Evolutionary conservation across 2,113 vertebrate genomes (phyloP), one percentile per base, ranked within the genome.

Genomic region (Myiozetetes cayanensis): DNA sequence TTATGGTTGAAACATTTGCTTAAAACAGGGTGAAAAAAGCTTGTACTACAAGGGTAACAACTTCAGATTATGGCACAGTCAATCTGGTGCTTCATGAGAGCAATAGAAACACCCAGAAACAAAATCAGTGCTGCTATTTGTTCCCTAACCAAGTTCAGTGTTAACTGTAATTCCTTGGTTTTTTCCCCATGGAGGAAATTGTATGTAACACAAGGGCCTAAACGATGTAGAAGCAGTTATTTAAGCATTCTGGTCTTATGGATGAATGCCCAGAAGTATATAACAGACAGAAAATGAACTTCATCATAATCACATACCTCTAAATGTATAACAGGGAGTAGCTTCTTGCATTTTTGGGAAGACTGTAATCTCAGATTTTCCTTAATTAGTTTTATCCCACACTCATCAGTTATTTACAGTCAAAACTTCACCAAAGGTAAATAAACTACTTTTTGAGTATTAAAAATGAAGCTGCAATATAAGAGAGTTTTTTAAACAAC

Each of bases 191-290:
- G 43, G n/a, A 43, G 18, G 10, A 70, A 77, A 63, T 55, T 14
- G 18, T 68, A 41, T 30, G 17, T 5, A 82, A 12, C 30, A 55
- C 6, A 50, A 67, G 10, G 2, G 8, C 33, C 28, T 59, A 67
- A 78, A 22, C 10, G 79, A 39, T 17, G 9, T 5, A 47, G 25
- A 44, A 85, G 6, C 10, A 53, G 12, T 39, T 71, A 28, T 87
- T 83, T 27, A 73, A 39, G 4, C n/a, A 44, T 63, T 81, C 49
- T 33, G 43, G 4, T 35, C 7, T 75, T 63, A 68, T 4, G 39
- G 30, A 53, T 22, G 1, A 37, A 65, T 49, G 9, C 0, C 3
- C 6, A 50, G 8, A 75, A 46, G 6, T 13, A 3, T 43, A 10
- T 9, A 58, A 62, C 4, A 13, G 16, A 89, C 78, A 22, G 66